Base-by-base conservation (phyloP, 2,113 vertebrate genomes). In the Ophthalmolycus amberensis region DNA sequence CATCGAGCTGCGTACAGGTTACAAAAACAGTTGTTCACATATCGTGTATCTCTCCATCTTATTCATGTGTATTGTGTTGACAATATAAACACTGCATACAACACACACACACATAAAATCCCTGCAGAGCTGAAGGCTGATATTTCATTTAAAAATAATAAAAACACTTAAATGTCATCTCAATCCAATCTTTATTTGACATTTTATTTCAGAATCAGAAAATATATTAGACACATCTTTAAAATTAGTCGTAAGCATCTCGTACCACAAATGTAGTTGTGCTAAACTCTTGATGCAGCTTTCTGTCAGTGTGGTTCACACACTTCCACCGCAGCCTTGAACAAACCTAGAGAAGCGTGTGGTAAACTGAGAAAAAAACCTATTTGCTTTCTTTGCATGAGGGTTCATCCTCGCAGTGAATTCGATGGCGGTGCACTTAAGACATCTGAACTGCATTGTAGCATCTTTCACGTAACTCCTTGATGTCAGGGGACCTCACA, bases 111-210 rank as follows among this genome's bases (percentile, higher is more conserved):
- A 38, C 66, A 60, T 56, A 71, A 15, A 29, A 38, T 63, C 62
- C 9, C 9, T 15, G 7, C 10, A 59, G 37, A 70, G 40, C 20
- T 37, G 46, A 25, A 5, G 1, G 22, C 22, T 70, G 7, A 73
- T 10, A 58, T 72, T 50, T 44, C 0, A 38, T 25, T 64, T 22
- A 32, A 70, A n/a, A 79, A 66, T 14, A 80, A 74, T 2, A n/a
- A 64, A 76, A 76, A 83, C 58, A 70, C 70, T 70, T 46, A 2
- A 11, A 11, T 76, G 22, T 65, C 27, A 63, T 72, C 59, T 74
- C 25, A 83, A 88, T 86, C 18, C 52, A 85, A 71, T n/a, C 50
- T 84, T 90, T 88, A 83, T 84, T 80, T 65, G 25, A 80, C 44
- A 18, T 69, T 82, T 89, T 70, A 80, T 71, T 83, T 80, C 66